phyloP scores from a whole-genome alignment of 2,113 vertebrate species.

The Tenebrosternarchus preto region DNA sequence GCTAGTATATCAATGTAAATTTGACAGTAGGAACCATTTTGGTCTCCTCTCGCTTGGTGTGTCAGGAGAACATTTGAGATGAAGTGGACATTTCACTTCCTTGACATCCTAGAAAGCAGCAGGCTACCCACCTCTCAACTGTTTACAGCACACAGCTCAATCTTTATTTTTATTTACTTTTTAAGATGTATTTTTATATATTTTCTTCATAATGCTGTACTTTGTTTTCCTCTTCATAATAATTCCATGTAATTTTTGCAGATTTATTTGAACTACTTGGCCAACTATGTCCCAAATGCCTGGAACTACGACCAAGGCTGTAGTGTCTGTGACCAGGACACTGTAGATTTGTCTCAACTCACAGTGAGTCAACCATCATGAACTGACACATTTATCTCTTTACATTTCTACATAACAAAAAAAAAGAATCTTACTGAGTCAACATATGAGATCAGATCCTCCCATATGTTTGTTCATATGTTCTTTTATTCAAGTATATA shows the following conservation, averaged over 20 bases:
- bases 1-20: constrained; percentile 7
- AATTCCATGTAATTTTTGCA: constrained; percentile 60
- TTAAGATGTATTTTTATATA: no score
- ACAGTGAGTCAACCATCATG: constrained; percentile 77
- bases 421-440: constrained; percentile 16
- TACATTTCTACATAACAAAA: background rate
- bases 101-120: background rate
- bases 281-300: constrained; percentile 91
- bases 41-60: constrained; percentile 9
- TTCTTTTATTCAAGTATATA: background rate
- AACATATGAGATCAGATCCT: background rate
- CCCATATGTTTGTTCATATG: background rate
- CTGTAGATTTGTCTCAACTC: constrained; percentile 81
- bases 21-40: constrained; percentile 27
- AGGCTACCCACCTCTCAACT: background rate
- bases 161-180: no score
- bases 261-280: constrained; percentile 93
- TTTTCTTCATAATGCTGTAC: background rate
- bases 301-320: constrained; percentile 95
- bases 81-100: constrained; percentile 7
- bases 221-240: background rate
- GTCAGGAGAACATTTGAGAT: constrained; percentile 1
- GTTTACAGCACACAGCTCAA: no score
- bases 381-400: constrained; percentile 31
- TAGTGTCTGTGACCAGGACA: constrained; percentile 80